Evolutionary conservation across 2,113 vertebrate species (phyloP), one percentile per base, ranked within the genome.

Genomic region (Bothrops jararaca): DNA sequence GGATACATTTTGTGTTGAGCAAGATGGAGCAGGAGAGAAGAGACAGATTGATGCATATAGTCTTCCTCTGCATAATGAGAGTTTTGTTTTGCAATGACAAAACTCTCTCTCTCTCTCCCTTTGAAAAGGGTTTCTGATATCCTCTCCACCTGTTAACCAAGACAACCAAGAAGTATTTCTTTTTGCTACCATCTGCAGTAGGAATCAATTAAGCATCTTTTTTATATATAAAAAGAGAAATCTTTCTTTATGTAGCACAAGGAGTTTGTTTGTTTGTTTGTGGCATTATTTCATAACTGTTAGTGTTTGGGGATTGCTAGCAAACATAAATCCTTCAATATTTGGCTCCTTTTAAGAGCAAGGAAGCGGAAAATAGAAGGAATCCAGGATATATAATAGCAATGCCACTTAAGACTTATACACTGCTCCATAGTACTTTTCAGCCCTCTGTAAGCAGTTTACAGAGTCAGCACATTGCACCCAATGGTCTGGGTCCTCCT

Each of bases 251-350:
- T 52, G 54, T 58, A 50, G 91, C 85, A 85, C 26, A 80, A 91
- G 74, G 80, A 39, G 23, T 54, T 54, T 56, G 69, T 56, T 56
- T 91, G 39, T 57, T 56, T 85, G 34, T 42, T 42, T n/a, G 8
- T 80, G 53, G 29, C 90, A 91, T 85, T 85, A 85, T 85, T 91
- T 85, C 69, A 91, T 91, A 54, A 86, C 74, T 86, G 74, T 85
- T 54, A 85, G 45, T 57, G 45, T 91, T 85, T 85, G 91, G 42
- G 29, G 42, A 91, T 26, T 20, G 42, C 56, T 15, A 74, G n/a
- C 69, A 29, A 85, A 60, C 48, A 15, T 50, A 91, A 86, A 26
- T 58, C 26, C 15, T 85, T 54, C 23, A 56, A 56, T 54, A 57
- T 91, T 80, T 58, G 80, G 80, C 39, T 86, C 24, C 9, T 48